These are phyloP conservation scores for Acromyrmex charruanus DNA, from an alignment of 1,140 invertebrate species.

Conservation along the genomic window DNA sequence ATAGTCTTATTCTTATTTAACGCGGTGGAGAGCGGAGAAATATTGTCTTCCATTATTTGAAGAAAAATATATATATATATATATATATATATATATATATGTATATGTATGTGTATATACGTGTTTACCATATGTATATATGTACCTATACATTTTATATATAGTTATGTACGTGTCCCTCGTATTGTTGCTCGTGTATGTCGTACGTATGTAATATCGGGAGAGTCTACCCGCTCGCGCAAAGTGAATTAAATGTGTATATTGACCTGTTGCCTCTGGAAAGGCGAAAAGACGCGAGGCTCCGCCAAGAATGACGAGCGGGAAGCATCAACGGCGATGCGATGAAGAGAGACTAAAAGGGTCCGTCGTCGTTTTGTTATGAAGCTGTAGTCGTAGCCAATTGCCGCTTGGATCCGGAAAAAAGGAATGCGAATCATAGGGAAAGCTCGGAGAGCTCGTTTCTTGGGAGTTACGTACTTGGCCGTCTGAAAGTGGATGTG, in stretches of 20 bases:
- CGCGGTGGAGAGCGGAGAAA: constrained; percentile 82
- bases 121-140: constrained; percentile 24
- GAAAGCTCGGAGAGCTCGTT: neutral
- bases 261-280: constrained; percentile 62
- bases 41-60: constrained; percentile 85
- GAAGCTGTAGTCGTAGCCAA: neutral
- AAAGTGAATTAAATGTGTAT: constrained; percentile 23
- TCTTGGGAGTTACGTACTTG: neutral
- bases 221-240: constrained; percentile 29
- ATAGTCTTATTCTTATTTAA: constrained; percentile 71
- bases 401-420: neutral
- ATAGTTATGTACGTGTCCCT: constrained; percentile 39
- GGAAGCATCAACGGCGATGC: constrained; percentile 35
- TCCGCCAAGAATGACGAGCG: constrained; percentile 25
- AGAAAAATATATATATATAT: no score
- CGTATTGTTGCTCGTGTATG: constrained; percentile 18
- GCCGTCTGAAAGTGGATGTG: neutral
- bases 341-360: neutral
- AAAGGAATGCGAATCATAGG: neutral
- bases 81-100: constrained; percentile 70
- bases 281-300: constrained; percentile 31
- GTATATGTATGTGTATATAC: constrained; percentile 58
- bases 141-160: constrained; percentile 39
- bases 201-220: constrained; percentile 7
- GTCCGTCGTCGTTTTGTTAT: neutral